Conservation (phyloP, 2,888 invertebrate genomes). For the Heteropelma amictum region DNA sequence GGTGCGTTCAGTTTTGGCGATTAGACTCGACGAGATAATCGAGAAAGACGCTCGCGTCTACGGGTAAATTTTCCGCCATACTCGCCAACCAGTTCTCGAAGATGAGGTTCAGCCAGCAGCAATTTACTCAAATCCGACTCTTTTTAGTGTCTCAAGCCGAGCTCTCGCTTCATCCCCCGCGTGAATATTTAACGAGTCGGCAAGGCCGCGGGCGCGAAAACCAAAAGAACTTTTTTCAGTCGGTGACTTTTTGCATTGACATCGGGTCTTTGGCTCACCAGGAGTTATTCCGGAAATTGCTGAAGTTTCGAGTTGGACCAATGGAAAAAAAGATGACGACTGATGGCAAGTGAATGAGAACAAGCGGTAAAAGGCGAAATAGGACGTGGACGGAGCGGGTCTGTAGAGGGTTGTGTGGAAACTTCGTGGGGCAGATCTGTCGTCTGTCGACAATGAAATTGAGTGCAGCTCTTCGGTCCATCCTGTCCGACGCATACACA, state of each 20-base stretch:
- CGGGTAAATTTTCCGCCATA: conserved; percentile 43
- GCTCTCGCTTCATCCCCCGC: conserved; percentile 39
- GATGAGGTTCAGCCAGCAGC: conserved; percentile 13
- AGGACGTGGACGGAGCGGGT: conserved; percentile 17
- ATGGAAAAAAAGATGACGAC: neutral
- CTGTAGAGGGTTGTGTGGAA: conserved; percentile 16
- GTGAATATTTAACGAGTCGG: conserved; percentile 74
- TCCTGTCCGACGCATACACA: neutral
- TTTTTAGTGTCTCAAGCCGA: neutral
- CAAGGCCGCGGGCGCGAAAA: conserved; percentile 64
- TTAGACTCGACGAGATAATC: conserved; percentile 75
- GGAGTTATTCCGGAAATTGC: conserved; percentile 70
- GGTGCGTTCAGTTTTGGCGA: conserved; percentile 68
- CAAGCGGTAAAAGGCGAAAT: conserved; percentile 10
- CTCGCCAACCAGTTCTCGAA: conserved; percentile 21
- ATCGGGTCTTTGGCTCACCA: conserved; percentile 10
- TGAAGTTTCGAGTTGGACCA: conserved; percentile 67
- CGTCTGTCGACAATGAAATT: conserved; percentile 63
- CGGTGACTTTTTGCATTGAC: conserved; percentile 55
- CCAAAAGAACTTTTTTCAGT: conserved; percentile 43
- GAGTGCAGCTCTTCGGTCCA: conserved; percentile 51
- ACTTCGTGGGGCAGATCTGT: conserved; percentile 21
- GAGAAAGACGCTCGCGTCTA: conserved; percentile 68
- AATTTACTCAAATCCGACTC: conserved; percentile 9
- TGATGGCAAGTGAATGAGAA: neutral